These are phyloP conservation scores for Drosophila bifasciata DNA, from an alignment of 1,140 invertebrate species.

Conservation along the genomic window DNA sequence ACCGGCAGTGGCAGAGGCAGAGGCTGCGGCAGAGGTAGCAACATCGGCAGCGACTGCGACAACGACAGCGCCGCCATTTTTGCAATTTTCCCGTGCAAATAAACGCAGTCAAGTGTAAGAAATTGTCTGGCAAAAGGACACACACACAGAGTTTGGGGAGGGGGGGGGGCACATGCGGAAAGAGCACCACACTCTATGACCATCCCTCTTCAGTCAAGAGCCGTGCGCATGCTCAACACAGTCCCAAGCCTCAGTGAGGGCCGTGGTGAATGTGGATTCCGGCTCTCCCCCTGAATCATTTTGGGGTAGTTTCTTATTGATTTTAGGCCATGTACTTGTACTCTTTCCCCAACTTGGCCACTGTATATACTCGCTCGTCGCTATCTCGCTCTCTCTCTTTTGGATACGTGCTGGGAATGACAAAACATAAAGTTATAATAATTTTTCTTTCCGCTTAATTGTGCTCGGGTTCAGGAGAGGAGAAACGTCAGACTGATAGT, in stretches of 20 bases:
- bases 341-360: slow-evolving; percentile 26
- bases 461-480: slow-evolving; percentile 50
- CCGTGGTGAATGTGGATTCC: slow-evolving; percentile 40
- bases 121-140: slow-evolving; percentile 53
- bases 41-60: slow-evolving; percentile 13
- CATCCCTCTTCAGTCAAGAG: neutral
- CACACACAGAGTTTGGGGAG: slow-evolving; percentile 20
- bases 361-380: slow-evolving; percentile 13
- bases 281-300: slow-evolving; percentile 13
- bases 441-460: slow-evolving; percentile 84
- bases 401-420: slow-evolving; percentile 70
- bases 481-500: slow-evolving; percentile 65
- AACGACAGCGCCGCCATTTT: slow-evolving; percentile 68
- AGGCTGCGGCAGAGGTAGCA: neutral
- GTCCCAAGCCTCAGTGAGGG: neutral
- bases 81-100: slow-evolving; percentile 79
- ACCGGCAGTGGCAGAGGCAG: slow-evolving; percentile 4
- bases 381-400: neutral
- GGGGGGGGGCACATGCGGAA: neutral
- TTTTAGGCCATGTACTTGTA: slow-evolving; percentile 51
- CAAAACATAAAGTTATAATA: slow-evolving; percentile 83
- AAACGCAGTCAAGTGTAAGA: slow-evolving; percentile 73
- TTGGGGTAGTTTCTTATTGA: slow-evolving; percentile 75
- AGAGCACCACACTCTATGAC: slow-evolving; percentile 18
- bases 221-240: slow-evolving; percentile 43